Base-by-base conservation (phyloP, 2,113 vertebrate species). In the Pleuronectes platessa region DNA sequence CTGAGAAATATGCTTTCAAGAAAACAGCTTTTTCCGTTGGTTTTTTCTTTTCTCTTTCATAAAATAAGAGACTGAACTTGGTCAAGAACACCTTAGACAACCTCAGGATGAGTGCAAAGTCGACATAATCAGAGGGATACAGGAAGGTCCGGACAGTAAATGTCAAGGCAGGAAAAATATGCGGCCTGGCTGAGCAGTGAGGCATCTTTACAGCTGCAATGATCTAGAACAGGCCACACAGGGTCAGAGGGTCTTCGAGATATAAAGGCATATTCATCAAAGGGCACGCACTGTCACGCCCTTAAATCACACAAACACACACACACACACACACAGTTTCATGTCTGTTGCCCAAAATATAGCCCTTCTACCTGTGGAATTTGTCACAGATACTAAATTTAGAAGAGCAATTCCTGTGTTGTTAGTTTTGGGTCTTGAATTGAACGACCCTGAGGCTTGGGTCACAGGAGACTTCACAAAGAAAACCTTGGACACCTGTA, bases 181-280 rank as follows among this genome's bases (percentile, higher is more conserved):
- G 55, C 68, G 35, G 70, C 76, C 69, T 14, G 81, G 73, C 74
- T 85, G 85, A 83, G 78, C 74, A 45, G 7, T 42, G 82, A 84
- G 78, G 78, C 80, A 84, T 86, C 81, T 90, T 91, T 88, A 89
- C 81, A 78, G 81, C 86, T 64, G 79, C 87, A 76, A 76, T 88
- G 83, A 88, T 86, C 83, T 86, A 84, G 84, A 90, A 80, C 78
- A 67, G 79, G 84, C 79, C 77, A 45, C 74, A 54, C 64, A 64
- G 81, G 90, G 90, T 91, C 87, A 92, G 68, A 81, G 82, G 87
- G 82, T n/a, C 78, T 87, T 76, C 74, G 79, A 80, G 81, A 78
- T 78, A 88, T 69, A 79, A 80, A 86, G 71, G 84, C 68, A 82
- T 80, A 91, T 89, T 90, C 79, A 90, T 86, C 83, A 89, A 74